Evolutionary conservation across 2,113 vertebrate species (phyloP).

Genomic region (Corythaeola cristata): DNA sequence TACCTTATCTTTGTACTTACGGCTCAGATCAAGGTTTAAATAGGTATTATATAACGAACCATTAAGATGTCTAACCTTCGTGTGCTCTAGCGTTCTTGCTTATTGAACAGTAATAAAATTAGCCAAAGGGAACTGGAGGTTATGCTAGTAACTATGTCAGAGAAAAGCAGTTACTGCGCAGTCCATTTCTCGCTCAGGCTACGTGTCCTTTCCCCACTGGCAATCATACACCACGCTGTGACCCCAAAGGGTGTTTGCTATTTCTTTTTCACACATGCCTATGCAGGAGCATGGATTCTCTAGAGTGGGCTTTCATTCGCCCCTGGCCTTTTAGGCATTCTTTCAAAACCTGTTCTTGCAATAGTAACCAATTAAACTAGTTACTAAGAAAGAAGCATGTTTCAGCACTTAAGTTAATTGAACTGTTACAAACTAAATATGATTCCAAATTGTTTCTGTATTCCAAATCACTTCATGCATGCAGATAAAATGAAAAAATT

Average conservation of each 20-base stretch:
- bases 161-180: not conserved
- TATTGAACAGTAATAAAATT: constrained; percentile 60
- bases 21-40: constrained; percentile 7
- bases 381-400: constrained; percentile 75
- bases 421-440: constrained; percentile 81
- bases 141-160: constrained; percentile 15
- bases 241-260: constrained; percentile 8
- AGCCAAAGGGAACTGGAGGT: not conserved
- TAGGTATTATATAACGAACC: not conserved
- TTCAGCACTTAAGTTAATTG: constrained; percentile 80
- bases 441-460: constrained; percentile 77
- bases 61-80: constrained; percentile 44
- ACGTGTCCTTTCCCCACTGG: not conserved
- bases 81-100: constrained; percentile 26
- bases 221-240: not conserved
- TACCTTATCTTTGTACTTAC: constrained; percentile 24
- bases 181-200: not conserved
- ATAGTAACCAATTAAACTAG: constrained; percentile 77
- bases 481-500: constrained; percentile 76
- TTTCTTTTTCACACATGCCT: constrained; percentile 41
- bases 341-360: constrained; percentile 68
- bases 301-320: constrained; percentile 32
- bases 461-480: constrained; percentile 73
- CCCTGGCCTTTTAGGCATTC: constrained; percentile 59
- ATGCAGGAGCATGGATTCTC: constrained; percentile 42